A percentile compares a stretch with the other conserved stretches of the same genome.
phyloP scores from a whole-genome alignment of 1,140 invertebrate species.

The Bombus ignitus region DNA sequence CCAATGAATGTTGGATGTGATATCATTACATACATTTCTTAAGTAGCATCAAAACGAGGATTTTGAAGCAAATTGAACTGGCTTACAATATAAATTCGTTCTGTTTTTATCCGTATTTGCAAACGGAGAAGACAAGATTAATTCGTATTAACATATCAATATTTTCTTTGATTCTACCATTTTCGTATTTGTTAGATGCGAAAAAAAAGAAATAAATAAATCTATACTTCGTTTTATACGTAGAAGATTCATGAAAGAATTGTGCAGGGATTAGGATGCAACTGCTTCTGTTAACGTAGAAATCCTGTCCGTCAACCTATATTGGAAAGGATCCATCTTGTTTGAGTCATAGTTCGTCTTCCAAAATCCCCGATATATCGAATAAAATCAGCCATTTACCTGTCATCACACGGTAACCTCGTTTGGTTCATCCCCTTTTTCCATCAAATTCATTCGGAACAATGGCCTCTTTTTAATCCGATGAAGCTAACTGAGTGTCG shows the following conservation, averaged over 20 bases:
- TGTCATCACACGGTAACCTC: constrained; percentile 16
- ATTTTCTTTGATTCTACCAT: no score
- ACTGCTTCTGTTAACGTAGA: no score
- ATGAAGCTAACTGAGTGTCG: constrained; percentile 37
- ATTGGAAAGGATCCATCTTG: constrained; percentile 19
- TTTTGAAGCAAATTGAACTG: no score
- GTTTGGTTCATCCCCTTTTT: neutral
- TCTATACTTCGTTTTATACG: neutral
- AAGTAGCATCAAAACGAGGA: no score
- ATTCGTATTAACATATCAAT: no score
- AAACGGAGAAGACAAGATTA: no score
- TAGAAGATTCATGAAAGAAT: neutral
- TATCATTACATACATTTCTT: no score
- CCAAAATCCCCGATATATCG: neutral
- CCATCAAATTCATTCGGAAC: neutral
- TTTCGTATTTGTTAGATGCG: neutral
- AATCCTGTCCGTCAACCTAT: no score
- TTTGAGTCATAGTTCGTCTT: neutral
- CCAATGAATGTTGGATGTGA: no score
- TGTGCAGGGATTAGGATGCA: neutral
- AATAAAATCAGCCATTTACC: constrained; percentile 19
- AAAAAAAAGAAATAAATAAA: neutral
- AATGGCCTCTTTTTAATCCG: constrained; percentile 39
- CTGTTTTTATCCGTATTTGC: no score
- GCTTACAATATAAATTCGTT: no score